Base-by-base conservation (phyloP, 2,113 vertebrate species). In the Poeciliopsis retropinna region DNA sequence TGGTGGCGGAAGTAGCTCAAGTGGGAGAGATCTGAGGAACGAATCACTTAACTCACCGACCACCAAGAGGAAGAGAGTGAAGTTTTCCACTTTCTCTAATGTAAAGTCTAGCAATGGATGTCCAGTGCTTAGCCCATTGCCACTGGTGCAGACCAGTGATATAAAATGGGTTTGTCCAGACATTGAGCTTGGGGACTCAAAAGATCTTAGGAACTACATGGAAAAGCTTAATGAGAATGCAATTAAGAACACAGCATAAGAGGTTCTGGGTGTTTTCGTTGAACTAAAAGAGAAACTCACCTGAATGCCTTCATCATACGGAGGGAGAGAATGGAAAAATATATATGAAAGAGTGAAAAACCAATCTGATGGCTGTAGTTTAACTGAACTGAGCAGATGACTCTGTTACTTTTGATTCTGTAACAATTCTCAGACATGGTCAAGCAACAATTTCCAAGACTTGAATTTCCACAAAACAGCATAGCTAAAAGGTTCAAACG, bases 151-250 rank as follows among this genome's bases (percentile, higher is more conserved):
- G 8, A 96, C 94, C 0, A 95, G 96, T 62, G 96, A 97, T 90
- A 95, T 97, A 87, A 95, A 96, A 81, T 97, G 97, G 97, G 97
- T 96, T 65, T 96, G 96, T 90, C 95, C 92, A 78, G 97, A 96
- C 71, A 90, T 96, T 87, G 95, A 95, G 75, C 90, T 95, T 9
- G 96, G 95, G 54, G 93, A 96, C 85, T 95, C 96, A 66, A 91
- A 92, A 83, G 97, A 97, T 67, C 96, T 95, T 70, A 93, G 93
- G 91, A 94, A 94, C 92, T 96, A 95, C 90, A 94, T 95, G 95
- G 97, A 97, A 81, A 96, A 95, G 78, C 88, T 97, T 84, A 95
- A 95, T 41, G 96, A 96, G 82, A 96, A 95, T 67, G 94, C 91
- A 71, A 90, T 89, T 27, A 94, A 95, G 85, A 94, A 93, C 84